A percentile compares a stretch with the other conserved stretches of the same genome.
These are phyloP conservation scores for Galagoides demidoff DNA, from an alignment of 2,797 vertebrate genomes.

Conservation along the genomic window DNA sequence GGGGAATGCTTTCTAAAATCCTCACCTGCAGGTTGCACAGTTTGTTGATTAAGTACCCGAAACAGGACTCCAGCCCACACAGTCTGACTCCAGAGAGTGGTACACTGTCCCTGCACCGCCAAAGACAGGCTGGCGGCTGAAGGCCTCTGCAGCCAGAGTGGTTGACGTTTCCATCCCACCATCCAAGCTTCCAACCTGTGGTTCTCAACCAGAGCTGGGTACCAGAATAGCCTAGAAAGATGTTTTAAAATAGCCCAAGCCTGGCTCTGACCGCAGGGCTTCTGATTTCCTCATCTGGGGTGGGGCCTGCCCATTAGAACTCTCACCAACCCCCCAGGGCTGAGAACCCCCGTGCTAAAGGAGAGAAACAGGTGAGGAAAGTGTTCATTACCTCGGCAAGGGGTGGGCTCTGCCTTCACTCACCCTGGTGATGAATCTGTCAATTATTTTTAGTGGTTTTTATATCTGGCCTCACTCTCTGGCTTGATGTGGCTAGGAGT, in stretches of 20 bases:
- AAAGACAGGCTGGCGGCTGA: too few species aligned
- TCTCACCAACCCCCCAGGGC: not conserved
- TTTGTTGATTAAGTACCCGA: fast-evolving
- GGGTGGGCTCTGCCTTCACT: not conserved
- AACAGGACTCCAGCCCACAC: not conserved
- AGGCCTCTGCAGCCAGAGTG: not conserved
- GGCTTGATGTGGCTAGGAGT: not conserved
- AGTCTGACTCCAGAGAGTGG: not conserved
- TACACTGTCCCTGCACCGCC: fast-evolving
- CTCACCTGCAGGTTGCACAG: not conserved
- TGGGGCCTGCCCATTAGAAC: not conserved
- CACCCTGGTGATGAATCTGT: not conserved
- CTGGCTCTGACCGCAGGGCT: not conserved
- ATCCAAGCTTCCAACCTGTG: not conserved
- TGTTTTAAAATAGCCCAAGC: not conserved
- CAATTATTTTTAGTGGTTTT: not conserved
- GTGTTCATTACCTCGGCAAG: not conserved
- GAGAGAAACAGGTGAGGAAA: fast-evolving
- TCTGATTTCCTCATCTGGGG: not conserved
- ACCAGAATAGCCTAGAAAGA: not conserved
- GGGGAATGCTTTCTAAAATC: not conserved
- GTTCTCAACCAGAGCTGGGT: not conserved
- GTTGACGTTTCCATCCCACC: too few species aligned
- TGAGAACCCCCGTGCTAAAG: not conserved
- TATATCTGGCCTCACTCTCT: not conserved